Percentiles rank a stretch among this genome's conserved stretches.
These are phyloP conservation scores for Halocynthia roretzi DNA, from an alignment of 23 tunicate genomes.

Conservation along the genomic window DNA sequence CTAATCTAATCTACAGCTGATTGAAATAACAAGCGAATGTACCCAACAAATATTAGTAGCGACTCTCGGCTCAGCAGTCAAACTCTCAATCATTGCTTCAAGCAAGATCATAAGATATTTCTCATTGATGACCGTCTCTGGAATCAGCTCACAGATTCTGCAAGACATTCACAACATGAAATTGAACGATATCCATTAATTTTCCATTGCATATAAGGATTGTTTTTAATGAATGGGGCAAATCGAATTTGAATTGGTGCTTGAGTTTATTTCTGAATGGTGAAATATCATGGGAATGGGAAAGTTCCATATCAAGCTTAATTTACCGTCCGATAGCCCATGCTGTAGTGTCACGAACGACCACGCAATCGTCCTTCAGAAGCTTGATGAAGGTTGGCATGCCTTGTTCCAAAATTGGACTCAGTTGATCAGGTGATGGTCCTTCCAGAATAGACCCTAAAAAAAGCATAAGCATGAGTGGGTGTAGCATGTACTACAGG, in stretches of 20 bases:
- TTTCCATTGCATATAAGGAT: too few species aligned
- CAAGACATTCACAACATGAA: not conserved
- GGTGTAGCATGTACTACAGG: too few species aligned
- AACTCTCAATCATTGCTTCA: constrained; percentile 70
- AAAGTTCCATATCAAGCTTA: too few species aligned
- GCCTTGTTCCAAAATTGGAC: constrained; percentile 59
- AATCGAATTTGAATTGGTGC: too few species aligned
- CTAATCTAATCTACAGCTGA: not conserved
- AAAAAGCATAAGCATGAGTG: too few species aligned
- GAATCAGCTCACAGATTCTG: constrained; percentile 88
- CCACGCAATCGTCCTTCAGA: constrained; percentile 78
- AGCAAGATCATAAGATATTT: constrained; percentile 51
- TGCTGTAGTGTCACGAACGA: constrained; percentile 95
- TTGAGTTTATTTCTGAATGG: too few species aligned
- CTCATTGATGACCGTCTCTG: constrained; percentile 76
- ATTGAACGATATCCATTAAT: not conserved
- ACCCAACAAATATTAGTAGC: constrained; percentile 99
- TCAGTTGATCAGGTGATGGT: constrained; percentile 59
- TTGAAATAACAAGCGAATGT: constrained; percentile 9
- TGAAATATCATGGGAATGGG: too few species aligned
- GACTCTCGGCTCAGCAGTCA: constrained; percentile 81
- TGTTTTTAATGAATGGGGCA: too few species aligned
- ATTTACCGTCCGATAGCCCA: constrained; percentile 93
- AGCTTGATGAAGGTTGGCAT: constrained; percentile 55
- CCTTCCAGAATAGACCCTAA: constrained; percentile 92